A percentile compares a stretch with the other conserved stretches of the same genome.
Evolutionary conservation across 2,888 invertebrate genomes (phyloP).

Genomic region (Trichogramma evanescens): DNA sequence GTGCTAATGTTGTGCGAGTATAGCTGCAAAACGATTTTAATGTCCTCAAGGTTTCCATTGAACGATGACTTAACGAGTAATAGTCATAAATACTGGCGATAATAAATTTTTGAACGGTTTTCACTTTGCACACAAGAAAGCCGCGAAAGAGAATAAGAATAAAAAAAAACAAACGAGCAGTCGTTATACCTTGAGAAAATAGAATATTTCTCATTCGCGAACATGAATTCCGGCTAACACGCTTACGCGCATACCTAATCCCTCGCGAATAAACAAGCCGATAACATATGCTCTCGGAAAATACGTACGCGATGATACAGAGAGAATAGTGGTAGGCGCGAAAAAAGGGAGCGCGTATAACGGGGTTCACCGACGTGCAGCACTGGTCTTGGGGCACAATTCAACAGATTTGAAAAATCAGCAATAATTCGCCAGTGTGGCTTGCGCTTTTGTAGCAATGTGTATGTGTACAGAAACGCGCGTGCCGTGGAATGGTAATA

Average conservation of each 20-base stretch:
- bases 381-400: slow-evolving; percentile 12
- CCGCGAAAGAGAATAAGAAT: not conserved
- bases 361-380: too few relatives aligned
- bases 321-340: too few relatives aligned
- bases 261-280: not conserved
- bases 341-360: too few relatives aligned
- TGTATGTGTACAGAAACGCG: too few relatives aligned
- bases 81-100: too few relatives aligned
- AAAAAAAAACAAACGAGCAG: not conserved
- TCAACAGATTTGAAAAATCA: slow-evolving; percentile 45
- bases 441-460: too few relatives aligned
- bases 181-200: not conserved
- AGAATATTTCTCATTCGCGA: not conserved
- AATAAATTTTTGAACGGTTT: too few relatives aligned
- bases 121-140: not conserved
- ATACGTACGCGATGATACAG: not conserved
- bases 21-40: too few relatives aligned
- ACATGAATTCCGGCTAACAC: not conserved
- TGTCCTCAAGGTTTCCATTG: too few relatives aligned
- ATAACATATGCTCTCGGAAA: slow-evolving; percentile 10
- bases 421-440: slow-evolving; percentile 33
- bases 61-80: too few relatives aligned
- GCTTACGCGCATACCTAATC: not conserved
- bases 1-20: too few relatives aligned
- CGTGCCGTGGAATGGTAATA: not conserved